Percentiles rank a stretch among this genome's conserved stretches.
Conservation (phyloP, 2,113 vertebrate genomes). For the Rhizomys pruinosus region DNA sequence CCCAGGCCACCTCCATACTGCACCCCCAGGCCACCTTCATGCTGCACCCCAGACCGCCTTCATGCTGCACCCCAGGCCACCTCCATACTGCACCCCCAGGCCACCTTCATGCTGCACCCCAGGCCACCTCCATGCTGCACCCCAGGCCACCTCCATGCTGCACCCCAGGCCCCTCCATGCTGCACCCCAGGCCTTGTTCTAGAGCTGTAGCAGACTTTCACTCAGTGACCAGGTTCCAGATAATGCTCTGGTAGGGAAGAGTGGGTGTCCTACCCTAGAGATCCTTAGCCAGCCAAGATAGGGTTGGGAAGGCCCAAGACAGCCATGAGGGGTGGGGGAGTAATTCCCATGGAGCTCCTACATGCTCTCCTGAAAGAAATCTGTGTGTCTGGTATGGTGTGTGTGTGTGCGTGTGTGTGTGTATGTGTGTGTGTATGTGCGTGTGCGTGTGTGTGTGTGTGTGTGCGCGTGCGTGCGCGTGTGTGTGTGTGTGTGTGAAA, state of each 20-base stretch:
- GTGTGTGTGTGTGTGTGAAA: no score
- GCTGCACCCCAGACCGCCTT: no score
- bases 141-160: accelerated
- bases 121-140: no score
- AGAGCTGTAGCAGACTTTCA: background rate
- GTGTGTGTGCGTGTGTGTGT: background rate
- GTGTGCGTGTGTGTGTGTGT: background rate
- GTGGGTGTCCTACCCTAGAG: background rate
- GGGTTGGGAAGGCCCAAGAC: background rate
- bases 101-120: no score
- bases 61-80: no score
- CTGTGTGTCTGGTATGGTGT: background rate
- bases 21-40: no score
- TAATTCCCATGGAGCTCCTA: background rate
- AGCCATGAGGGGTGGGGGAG: background rate
- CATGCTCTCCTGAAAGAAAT: background rate
- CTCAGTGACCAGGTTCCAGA: background rate
- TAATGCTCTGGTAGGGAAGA: background rate
- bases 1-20: no score
- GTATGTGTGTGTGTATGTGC: background rate
- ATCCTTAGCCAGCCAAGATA: background rate
- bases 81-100: no score
- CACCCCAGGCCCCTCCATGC: no score
- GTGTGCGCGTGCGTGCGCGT: no score
- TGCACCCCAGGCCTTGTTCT: background rate